Evolutionary conservation across 2,888 invertebrate species (phyloP).

Genomic region (Eucera pruinosa): DNA sequence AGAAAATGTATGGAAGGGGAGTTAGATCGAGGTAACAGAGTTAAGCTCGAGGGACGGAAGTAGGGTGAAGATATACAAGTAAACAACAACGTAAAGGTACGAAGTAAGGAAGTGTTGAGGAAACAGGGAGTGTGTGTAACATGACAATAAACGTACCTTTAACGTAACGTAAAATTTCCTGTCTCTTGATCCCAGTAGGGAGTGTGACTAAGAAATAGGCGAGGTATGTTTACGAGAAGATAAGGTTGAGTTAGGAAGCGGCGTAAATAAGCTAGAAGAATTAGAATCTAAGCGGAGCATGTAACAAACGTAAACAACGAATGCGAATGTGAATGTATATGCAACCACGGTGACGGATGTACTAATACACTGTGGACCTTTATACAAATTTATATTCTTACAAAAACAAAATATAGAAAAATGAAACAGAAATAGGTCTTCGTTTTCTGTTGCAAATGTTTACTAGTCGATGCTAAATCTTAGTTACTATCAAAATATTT

Average conservation of each 20-base stretch:
- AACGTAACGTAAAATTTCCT: not conserved
- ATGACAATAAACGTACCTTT: not conserved
- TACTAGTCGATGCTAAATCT: no score
- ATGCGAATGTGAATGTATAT: not conserved
- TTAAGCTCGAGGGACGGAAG: not conserved
- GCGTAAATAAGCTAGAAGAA: not conserved
- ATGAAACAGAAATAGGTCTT: no score
- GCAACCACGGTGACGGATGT: not conserved
- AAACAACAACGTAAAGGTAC: constrained; percentile 7
- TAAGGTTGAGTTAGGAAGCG: not conserved
- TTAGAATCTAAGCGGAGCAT: not conserved
- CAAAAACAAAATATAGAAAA: no score
- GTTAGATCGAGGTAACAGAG: constrained; percentile 3
- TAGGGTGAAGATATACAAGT: not conserved
- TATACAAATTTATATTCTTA: no score
- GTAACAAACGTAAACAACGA: not conserved
- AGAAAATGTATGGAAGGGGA: not conserved
- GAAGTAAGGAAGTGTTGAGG: not conserved
- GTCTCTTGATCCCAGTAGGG: not conserved
- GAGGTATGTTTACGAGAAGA: not conserved
- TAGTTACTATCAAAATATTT: no score
- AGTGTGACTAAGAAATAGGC: not conserved
- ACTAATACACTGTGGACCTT: no score
- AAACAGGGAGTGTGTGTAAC: not conserved
- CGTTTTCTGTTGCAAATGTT: no score